Evolutionary conservation across 1,140 invertebrate genomes (phyloP), one percentile per base, ranked within the genome.

Genomic region (Chrysoperla carnea): DNA sequence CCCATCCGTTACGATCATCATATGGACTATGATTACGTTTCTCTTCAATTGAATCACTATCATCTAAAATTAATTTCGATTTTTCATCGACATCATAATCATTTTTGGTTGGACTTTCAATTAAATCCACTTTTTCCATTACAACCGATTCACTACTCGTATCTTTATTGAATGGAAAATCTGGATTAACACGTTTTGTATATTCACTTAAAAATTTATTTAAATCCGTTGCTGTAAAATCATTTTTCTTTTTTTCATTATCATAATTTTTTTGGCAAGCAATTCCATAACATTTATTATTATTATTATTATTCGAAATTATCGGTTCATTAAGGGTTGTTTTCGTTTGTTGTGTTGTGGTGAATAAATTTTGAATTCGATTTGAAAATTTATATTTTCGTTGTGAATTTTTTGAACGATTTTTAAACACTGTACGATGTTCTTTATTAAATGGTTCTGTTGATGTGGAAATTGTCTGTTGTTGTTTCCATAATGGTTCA

Each of bases 1-100:
- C 78, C 81, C 81, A 84, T 0, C 78, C 79, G 42, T 75, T 73
- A 47, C 74, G 69, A 48, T 82, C 76, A 42, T 81, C 75, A 45
- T 70, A 73, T 1, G 72, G 68, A 55, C 72, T 58, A 50, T 70
- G 68, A 41, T 75, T 66, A 46, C 61, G 59, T 46, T 69, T 52
- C 35, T 68, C 64, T 7, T 59, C 39, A 6, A 46, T 53, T 55
- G 65, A 62, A 51, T 58, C 48, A 48, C 58, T 55, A 53, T 69
- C 66, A 68, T 67, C 70, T 23, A 23, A 3, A 3, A 23, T 23
- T 12, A 57, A 56, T 29, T 67, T 65, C 14, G 57, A 61, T 38
- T 64, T 62, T 27, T 55, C 52, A 43, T 56, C 54, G 29, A 59
- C 55, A 28, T 60, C 55, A 14, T 63, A 54, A 6, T 56, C 47